phyloP scores from a whole-genome alignment of 2,888 invertebrate species.

The Glyphotaelius pellucidus region DNA sequence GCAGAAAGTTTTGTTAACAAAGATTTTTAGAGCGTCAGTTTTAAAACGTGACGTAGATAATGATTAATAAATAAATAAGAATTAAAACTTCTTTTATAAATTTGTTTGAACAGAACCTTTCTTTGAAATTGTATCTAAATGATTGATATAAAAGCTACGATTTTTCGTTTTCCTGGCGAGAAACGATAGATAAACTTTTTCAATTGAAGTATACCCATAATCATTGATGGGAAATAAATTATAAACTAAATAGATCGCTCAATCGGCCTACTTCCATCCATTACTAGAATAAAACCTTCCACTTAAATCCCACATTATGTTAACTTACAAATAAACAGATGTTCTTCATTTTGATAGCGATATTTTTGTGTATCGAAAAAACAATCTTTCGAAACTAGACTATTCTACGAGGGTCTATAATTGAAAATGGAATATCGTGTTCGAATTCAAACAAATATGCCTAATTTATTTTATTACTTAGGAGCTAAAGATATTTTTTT shows the following conservation, averaged over 20 bases:
- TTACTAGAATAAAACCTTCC: too few relatives aligned
- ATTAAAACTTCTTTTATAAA: not conserved
- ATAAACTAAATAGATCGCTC: not conserved
- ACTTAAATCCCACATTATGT: too few relatives aligned
- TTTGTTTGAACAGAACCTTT: not conserved
- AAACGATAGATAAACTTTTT: not conserved
- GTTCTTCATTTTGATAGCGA: too few relatives aligned
- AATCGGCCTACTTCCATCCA: not conserved
- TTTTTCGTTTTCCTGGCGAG: not conserved
- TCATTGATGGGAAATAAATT: not conserved
- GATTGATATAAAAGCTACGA: not conserved
- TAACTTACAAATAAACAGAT: too few relatives aligned
- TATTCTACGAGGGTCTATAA: not conserved
- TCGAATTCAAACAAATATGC: not conserved
- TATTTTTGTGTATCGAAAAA: too few relatives aligned
- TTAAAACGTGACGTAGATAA: too few relatives aligned
- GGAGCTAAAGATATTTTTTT: not conserved
- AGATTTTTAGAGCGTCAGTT: too few relatives aligned
- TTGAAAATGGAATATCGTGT: not conserved
- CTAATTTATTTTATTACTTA: not conserved
- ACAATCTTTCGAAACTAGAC: not conserved
- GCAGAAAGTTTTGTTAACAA: too few relatives aligned
- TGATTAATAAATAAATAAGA: too few relatives aligned
- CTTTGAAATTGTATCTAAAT: not conserved
- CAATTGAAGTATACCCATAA: not conserved